Evolutionary conservation across 2,113 vertebrate genomes (phyloP), one percentile per base, ranked within the genome.

Genomic region (Urocitellus parryii): DNA sequence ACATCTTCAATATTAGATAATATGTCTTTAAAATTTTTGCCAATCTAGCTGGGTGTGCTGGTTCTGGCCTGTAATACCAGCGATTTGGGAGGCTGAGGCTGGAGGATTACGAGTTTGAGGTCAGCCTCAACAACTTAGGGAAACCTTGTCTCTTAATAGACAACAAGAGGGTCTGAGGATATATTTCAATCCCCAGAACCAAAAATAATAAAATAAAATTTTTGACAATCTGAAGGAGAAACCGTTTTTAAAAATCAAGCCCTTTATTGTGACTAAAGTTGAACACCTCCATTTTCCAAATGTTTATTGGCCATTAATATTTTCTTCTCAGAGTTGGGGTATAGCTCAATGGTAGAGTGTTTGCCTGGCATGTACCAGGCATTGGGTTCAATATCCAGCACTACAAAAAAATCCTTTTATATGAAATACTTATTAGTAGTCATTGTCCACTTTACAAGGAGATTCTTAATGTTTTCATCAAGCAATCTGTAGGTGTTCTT

Each of bases 381-480:
- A 29, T 74, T 37, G 39, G 48, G 32, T 76, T 92, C 14, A 24
- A 37, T 67, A 37, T 27, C 34, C 58, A 65, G 58, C 25, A 39
- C 45, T 61, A 14, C 58, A 61, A 14, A 56, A 67, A 65, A 92
- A 53, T 83, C 85, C 80, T 82, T 37, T 73, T 83, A 42, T 81
- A 37, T 67, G 58, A 93, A 61, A 63, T 74, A 85, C 45, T 85
- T 76, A 29, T 37, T 53, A 83, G 65, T 11, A 68, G 34, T 10
- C 53, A 83, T 82, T 91, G 88, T 90, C 8, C 25, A 25, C 48
- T 63, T 78, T 78, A 87, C 76, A 29, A 4, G 32, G 74, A 27
- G 18, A 70, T 68, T 86, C 34, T 87, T 88, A 5, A 22, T 63
- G 16, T 86, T 97, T 85, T 82, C 51, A 73, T 63, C 86, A 45